Evolutionary conservation across 2,797 vertebrate genomes (phyloP), one percentile per base, ranked within the genome.

Genomic region (Gymnothorax reevesii): DNA sequence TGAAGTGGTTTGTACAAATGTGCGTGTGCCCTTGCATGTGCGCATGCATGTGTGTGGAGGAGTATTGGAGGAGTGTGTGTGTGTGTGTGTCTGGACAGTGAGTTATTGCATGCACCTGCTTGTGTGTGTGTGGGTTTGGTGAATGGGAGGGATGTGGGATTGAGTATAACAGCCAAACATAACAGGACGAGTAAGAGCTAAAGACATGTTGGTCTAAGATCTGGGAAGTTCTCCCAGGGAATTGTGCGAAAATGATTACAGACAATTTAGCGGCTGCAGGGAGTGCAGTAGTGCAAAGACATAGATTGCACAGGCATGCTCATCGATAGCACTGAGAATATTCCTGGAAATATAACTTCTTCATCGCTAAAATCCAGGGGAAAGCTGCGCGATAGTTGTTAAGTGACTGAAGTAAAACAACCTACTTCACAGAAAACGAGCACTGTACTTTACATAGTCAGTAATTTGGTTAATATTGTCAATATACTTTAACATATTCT

Each of bases 191-290:
- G 71, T 33, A 75, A 12, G 27, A 75, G 88, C 89, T 90, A 89
- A 90, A 88, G 87, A 92, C 86, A 84, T 91, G 89, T 91, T 92
- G 91, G 88, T 88, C 88, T 86, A 91, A 91, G 91, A n/a, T 87
- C 82, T 89, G 89, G 88, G 92, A 85, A 87, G 87, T 85, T 87
- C 86, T 86, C 85, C 20, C 83, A 83, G 88, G 88, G 89, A 90
- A 88, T 84, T 83, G 88, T 59, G 80, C 86, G 22, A 90, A 89
- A 87, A 84, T 90, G 85, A 90, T 91, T 90, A 87, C 90, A 87
- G 89, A 73, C 49, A 89, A 88, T 90, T 92, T 86, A 88, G 90
- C 89, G 88, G 88, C 89, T 89, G 83, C 84, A 42, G 82, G 87
- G 84, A 59, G 71, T 73, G 17, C 54, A 59, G 83, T 86, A 86